Evolutionary conservation across 1,140 invertebrate species (phyloP), one percentile per base, ranked within the genome.

Genomic region (Camponotus pennsylvanicus): DNA sequence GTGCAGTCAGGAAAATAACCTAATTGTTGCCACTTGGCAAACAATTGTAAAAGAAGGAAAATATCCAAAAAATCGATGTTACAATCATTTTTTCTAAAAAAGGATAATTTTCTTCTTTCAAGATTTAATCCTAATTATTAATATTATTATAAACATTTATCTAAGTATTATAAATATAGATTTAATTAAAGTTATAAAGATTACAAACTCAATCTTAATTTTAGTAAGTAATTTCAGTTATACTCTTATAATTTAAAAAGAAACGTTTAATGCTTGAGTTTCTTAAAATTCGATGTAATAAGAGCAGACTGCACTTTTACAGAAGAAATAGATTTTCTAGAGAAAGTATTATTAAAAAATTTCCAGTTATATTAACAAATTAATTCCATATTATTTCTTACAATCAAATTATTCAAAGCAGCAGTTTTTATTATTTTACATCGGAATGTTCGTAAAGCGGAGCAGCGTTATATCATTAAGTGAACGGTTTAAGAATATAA

Each of bases 1-100:
- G 27, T 21, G 2, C 45, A 11, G 79, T 52, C 79, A 83, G 27
- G 52, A 83, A 75, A 75, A 61, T 73, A 73, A 27, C 69, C 73
- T 73, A 82, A 82, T 83, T 52, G 55, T 61, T 27, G 57, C 40
- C 27, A 61, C 42, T 83, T 75, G 79, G 40, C 57, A 75, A 45
- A 21, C 67, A 45, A 82, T 71, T 82, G 52, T 61, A 73, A 40
- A 59, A 45, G 67, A 73, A 40, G 11, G 40, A 82, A 73, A 59
- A 82, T 82, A 59, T 82, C 37, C 18, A 45, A 37, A 45, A 42
- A 71, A 71, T 71, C 27, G 15, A 34, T 57, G 32, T 49, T 18
- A 71, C 40, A 80, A 57, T 57, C 34, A n/a, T 15, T 1, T 61
- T 32, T 34, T 18, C 5, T 15, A 11, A 18, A 42, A 45, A 45